Evolutionary conservation across 2,113 vertebrate species (phyloP).

Genomic region (Murina feae): DNA sequence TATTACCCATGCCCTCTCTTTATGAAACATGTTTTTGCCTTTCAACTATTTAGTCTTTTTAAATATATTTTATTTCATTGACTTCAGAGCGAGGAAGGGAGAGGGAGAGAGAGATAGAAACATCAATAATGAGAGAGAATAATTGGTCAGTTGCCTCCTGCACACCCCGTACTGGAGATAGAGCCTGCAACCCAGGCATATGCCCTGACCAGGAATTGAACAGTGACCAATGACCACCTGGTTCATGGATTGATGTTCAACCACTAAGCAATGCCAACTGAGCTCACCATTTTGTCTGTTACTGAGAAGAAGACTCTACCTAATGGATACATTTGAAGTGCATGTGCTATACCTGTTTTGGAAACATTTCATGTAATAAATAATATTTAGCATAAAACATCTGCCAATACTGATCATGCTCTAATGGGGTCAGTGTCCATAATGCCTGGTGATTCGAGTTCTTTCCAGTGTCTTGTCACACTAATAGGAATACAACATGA

Average conservation of each 20-base stretch:
- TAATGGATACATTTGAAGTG: not conserved
- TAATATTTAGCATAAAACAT: not conserved
- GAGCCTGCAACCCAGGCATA: too few species aligned
- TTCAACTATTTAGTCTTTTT: not conserved
- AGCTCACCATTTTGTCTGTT: not conserved
- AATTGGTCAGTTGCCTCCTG: too few species aligned
- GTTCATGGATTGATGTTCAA: too few species aligned
- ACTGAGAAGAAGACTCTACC: not conserved
- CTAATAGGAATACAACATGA: not conserved
- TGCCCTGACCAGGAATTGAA: too few species aligned
- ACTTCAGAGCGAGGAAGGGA: too few species aligned
- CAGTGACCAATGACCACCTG: too few species aligned
- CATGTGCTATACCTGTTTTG: not conserved
- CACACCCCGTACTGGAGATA: too few species aligned
- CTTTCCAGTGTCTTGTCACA: not conserved
- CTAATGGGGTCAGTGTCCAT: not conserved
- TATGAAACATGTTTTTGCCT: not conserved
- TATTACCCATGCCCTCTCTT: not conserved
- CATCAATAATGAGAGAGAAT: too few species aligned
- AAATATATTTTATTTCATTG: too few species aligned
- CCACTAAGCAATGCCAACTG: too few species aligned
- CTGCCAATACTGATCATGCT: not conserved
- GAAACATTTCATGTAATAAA: not conserved
- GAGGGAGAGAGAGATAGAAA: too few species aligned
- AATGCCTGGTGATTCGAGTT: not conserved